Evolutionary conservation across 1,140 invertebrate species (phyloP), one percentile per base, ranked within the genome.

Genomic region (Parasteatoda tepidariorum): DNA sequence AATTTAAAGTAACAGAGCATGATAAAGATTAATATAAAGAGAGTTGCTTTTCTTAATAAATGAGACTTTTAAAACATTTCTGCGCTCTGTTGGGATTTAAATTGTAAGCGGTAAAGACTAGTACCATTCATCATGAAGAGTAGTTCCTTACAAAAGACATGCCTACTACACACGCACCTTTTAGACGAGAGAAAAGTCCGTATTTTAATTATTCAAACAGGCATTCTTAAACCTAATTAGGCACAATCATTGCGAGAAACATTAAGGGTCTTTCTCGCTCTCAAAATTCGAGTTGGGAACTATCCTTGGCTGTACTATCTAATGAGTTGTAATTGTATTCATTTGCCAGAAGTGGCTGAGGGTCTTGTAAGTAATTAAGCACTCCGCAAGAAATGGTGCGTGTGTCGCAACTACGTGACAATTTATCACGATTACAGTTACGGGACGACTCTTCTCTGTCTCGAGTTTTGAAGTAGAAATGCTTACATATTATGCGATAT

Each of bases 401-500:
- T 64, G 59, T 1, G 59, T 24, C 7, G 11, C 4, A 22, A 26
- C 74, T 48, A 62, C 73, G 73, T 75, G 55, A 75, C 74, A 33
- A 78, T 78, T 78, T 78, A 78, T 78, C 74, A 78, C 74, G 24
- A 78, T 78, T 78, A 78, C 61, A 26, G 74, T 66, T 57, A 66
- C 74, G 61, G 61, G 74, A 54, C 74, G 62, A 1, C 26, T 62
- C 13, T 28, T 13, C 59, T 22, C 59, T n/a, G n/a, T n/a, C n/a
- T n/a, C n/a, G n/a, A n/a, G n/a, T n/a, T n/a, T n/a, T n/a, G n/a
- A n/a, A n/a, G n/a, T n/a, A n/a, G n/a, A n/a, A n/a, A n/a, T n/a
- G n/a, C n/a, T n/a, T n/a, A n/a, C n/a, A n/a, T n/a, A n/a, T n/a
- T n/a, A n/a, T n/a, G n/a, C n/a, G n/a, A n/a, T n/a, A n/a, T n/a